A percentile compares a stretch with the other conserved stretches of the same genome.
Evolutionary conservation across 2,888 invertebrate genomes (phyloP).

Genomic region (Scaptomyza caliginosa): DNA sequence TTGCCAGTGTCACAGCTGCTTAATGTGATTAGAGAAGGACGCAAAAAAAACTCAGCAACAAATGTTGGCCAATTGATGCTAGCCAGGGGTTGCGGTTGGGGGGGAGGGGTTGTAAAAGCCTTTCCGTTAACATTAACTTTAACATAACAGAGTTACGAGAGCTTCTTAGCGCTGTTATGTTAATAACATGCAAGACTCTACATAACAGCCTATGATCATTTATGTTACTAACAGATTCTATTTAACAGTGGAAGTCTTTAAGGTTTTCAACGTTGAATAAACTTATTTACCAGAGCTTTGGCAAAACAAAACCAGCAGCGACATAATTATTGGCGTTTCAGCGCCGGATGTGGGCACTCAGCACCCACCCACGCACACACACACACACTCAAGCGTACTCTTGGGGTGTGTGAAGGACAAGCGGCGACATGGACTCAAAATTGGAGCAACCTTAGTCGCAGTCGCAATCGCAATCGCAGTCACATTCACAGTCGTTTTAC

Average conservation of each 20-base stretch:
- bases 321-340: slow-evolving; percentile 74
- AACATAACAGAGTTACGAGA: too few relatives aligned
- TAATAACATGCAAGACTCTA: too few relatives aligned
- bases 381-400: neutral
- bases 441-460: slow-evolving; percentile 50
- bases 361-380: slow-evolving; percentile 4
- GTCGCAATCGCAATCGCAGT: slow-evolving; percentile 25
- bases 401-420: slow-evolving; percentile 41
- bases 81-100: too few relatives aligned
- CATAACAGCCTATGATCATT: too few relatives aligned
- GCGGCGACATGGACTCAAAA: slow-evolving; percentile 58
- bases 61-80: neutral
- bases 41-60: neutral
- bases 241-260: too few relatives aligned
- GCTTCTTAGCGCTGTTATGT: too few relatives aligned
- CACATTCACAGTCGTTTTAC: slow-evolving; percentile 5
- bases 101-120: too few relatives aligned
- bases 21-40: slow-evolving; percentile 28
- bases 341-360: slow-evolving; percentile 67
- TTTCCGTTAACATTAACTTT: too few relatives aligned
- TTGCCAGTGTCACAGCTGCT: neutral
- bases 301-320: slow-evolving; percentile 21
- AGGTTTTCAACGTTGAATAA: too few relatives aligned
- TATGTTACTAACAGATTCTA: too few relatives aligned
- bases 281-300: too few relatives aligned